Evolutionary conservation across 2,797 vertebrate species (phyloP).

Genomic region (Paratrypauchen microcephalus): DNA sequence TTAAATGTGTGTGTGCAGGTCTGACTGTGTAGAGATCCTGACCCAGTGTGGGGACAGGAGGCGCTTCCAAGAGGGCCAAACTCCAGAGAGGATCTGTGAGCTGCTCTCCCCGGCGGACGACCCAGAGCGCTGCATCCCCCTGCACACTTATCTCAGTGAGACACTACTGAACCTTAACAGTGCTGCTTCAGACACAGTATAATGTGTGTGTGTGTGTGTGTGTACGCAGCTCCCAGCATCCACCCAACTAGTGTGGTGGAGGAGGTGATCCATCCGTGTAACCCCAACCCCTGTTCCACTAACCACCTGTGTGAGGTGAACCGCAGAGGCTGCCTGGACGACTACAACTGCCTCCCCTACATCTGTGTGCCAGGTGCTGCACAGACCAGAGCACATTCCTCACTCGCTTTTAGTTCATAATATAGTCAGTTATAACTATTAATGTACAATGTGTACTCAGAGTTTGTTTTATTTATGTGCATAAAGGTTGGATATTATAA

Average conservation of each 20-base stretch:
- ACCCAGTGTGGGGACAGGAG: conserved; percentile 94
- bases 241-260: conserved; percentile 80
- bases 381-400: too few relatives aligned
- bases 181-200: neutral
- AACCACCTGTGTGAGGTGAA: conserved; percentile 95
- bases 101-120: conserved; percentile 91
- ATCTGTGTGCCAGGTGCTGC: conserved; percentile 87
- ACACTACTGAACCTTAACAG: conserved; percentile 22
- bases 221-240: conserved; percentile 83
- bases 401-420: neutral
- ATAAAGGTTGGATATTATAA: too few relatives aligned
- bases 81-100: conserved; percentile 94
- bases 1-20: conserved; percentile 77
- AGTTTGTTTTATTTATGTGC: too few relatives aligned
- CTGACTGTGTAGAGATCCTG: conserved; percentile 96
- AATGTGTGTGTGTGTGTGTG: too few relatives aligned
- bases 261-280: conserved; percentile 96
- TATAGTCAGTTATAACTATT: too few relatives aligned
- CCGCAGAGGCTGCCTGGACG: conserved; percentile 86
- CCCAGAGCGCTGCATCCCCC: conserved; percentile 90
- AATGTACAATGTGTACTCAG: too few relatives aligned
- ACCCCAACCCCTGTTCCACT: conserved; percentile 93
- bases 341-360: conserved; percentile 87
- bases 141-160: conserved; percentile 93
- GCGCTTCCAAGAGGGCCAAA: conserved; percentile 90